These are phyloP conservation scores for Caenorhabditis auriculariae DNA, from an alignment of 2,888 invertebrate species.

Conservation along the genomic window DNA sequence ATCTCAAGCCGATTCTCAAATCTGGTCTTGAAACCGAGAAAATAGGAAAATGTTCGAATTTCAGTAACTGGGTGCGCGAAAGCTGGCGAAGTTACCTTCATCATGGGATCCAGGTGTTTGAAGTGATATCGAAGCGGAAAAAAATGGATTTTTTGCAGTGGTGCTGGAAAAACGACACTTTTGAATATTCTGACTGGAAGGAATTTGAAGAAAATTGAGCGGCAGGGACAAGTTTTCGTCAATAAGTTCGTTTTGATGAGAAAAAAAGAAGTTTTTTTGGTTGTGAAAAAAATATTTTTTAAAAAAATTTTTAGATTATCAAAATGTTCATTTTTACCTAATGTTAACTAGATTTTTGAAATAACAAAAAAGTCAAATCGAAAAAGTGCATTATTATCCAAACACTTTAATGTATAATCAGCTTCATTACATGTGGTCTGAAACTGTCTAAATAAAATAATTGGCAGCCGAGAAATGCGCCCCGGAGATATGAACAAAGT, in stretches of 20 bases:
- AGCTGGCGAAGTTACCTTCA: constrained; percentile 36
- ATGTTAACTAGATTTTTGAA: too few relatives aligned
- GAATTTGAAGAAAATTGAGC: constrained; percentile 34
- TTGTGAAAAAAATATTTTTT: too few relatives aligned
- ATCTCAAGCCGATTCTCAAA: background rate
- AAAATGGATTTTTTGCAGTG: constrained; percentile 68
- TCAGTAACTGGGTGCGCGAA: constrained; percentile 25
- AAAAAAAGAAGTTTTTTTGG: too few relatives aligned
- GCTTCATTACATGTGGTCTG: too few relatives aligned
- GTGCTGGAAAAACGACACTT: constrained; percentile 85
- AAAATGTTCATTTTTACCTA: too few relatives aligned
- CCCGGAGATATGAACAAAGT: constrained; percentile 68
- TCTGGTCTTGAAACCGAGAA: constrained; percentile 5
- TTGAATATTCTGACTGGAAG: constrained; percentile 81
- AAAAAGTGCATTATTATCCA: too few relatives aligned
- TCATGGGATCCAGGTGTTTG: constrained; percentile 20
- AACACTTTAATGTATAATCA: too few relatives aligned
- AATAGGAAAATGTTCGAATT: constrained; percentile 15
- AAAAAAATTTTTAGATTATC: too few relatives aligned
- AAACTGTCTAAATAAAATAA: too few relatives aligned
- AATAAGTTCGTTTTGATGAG: constrained; percentile 24
- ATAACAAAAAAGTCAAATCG: too few relatives aligned
- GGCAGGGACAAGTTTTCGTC: constrained; percentile 33
- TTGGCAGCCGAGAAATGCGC: constrained; percentile 24
- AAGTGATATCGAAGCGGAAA: background rate